A percentile compares a stretch with the other conserved stretches of the same genome.
phyloP scores from a whole-genome alignment of 2,888 invertebrate genomes.

The Cryptus armator region DNA sequence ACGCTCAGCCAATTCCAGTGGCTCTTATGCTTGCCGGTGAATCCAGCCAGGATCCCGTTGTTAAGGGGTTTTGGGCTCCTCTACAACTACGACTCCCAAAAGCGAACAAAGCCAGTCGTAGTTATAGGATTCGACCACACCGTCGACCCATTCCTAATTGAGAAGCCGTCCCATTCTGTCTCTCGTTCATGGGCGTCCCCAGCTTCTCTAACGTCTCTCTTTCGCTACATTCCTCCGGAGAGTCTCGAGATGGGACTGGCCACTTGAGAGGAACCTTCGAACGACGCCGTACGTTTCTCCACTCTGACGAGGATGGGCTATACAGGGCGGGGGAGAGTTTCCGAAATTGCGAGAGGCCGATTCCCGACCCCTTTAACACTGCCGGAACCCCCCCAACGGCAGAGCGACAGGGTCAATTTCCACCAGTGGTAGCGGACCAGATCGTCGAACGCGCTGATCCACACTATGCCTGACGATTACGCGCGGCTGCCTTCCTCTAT shows the following conservation, averaged over 20 bases:
- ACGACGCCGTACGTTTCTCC: constrained; percentile 37
- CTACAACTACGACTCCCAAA: constrained; percentile 45
- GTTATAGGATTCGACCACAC: constrained; percentile 62
- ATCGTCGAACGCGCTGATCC: constrained; percentile 45
- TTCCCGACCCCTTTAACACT: constrained; percentile 58
- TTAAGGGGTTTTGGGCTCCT: constrained; percentile 12
- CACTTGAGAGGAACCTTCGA: constrained; percentile 54
- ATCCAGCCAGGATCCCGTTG: constrained; percentile 48
- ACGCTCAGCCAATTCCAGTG: constrained; percentile 51
- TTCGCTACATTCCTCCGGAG: constrained; percentile 13
- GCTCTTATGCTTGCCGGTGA: constrained; percentile 20
- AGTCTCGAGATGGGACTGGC: constrained; percentile 37
- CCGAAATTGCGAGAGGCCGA: constrained; percentile 51
- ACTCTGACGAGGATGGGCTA: constrained; percentile 29
- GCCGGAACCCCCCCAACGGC: constrained; percentile 19
- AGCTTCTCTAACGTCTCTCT: background rate
- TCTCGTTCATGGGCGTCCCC: background rate
- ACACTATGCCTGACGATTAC: constrained; percentile 62
- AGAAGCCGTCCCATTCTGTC: constrained; percentile 53
- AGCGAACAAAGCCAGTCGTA: constrained; percentile 64
- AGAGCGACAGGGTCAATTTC: constrained; percentile 64
- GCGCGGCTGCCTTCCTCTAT: constrained; percentile 51
- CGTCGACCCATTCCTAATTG: constrained; percentile 62
- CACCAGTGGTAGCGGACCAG: constrained; percentile 26
- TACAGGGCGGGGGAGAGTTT: constrained; percentile 45